Conservation (phyloP, 1,140 invertebrate species). For the Plectrocnemia conspersa region DNA sequence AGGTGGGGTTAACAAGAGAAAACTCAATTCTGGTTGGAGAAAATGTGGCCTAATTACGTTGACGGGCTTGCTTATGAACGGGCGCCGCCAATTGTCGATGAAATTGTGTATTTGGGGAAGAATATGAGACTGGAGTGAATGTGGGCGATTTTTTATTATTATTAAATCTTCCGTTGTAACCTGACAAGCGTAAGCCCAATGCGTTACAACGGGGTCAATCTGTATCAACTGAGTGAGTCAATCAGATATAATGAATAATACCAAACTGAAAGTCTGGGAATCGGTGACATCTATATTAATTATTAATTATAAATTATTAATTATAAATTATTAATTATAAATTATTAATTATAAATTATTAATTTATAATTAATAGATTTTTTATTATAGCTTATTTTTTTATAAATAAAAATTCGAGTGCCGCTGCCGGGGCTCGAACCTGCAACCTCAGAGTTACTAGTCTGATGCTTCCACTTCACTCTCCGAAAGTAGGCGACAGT, state of each 20-base stretch:
- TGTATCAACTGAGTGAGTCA: not conserved
- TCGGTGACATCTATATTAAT: not conserved
- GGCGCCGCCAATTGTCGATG: not conserved
- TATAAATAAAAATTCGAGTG: not conserved
- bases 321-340: not conserved
- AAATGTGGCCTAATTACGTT: no score
- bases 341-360: not conserved
- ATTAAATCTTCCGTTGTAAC: not conserved
- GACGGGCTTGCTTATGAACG: no score
- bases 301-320: not conserved
- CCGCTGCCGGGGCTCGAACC: not conserved
- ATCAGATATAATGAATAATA: not conserved
- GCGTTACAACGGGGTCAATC: not conserved
- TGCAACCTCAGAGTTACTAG: not conserved
- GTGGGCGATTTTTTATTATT: not conserved
- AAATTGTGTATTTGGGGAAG: not conserved
- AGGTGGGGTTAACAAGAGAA: no score
- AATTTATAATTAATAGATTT: not conserved
- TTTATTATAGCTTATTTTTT: not conserved
- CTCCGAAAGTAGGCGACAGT: not conserved
- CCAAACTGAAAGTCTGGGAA: not conserved
- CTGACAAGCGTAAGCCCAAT: not conserved
- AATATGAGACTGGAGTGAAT: not conserved
- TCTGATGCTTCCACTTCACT: not conserved
- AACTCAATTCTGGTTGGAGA: no score